Conservation (phyloP, 2,113 vertebrate genomes). For the Anarhynchus alexandrinus region DNA sequence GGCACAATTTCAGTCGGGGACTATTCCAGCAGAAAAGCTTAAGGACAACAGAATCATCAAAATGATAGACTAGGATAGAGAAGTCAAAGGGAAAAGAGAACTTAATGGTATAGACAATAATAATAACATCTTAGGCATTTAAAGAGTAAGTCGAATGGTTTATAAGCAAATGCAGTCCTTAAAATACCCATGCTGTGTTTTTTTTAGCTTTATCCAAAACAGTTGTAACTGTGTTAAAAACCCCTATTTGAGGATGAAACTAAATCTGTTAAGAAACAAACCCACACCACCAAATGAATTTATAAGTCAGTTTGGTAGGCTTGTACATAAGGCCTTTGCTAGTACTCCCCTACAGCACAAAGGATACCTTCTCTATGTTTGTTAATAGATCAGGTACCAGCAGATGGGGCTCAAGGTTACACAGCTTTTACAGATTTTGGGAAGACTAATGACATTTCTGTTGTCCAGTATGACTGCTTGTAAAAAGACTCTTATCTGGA, state of each 20-base stretch:
- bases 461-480: not conserved
- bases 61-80: not conserved
- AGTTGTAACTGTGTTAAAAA: not conserved
- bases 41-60: not conserved
- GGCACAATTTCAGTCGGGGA: not conserved
- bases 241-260: not conserved
- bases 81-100: not conserved
- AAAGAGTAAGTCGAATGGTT: not conserved
- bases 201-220: not conserved
- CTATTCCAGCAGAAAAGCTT: not conserved
- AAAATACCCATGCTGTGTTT: fast-evolving
- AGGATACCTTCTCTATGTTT: not conserved
- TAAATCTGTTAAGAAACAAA: not conserved
- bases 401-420: not conserved
- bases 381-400: not conserved
- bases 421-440: not conserved
- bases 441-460: not conserved
- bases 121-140: not conserved
- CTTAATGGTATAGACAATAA: not conserved
- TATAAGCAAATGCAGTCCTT: not conserved
- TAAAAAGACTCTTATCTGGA: not conserved
- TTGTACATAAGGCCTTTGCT: not conserved
- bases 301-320: not conserved
- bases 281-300: not conserved
- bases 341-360: not conserved